phyloP scores from a whole-genome alignment of 2,113 vertebrate genomes.

The Archocentrus centrarchus region DNA sequence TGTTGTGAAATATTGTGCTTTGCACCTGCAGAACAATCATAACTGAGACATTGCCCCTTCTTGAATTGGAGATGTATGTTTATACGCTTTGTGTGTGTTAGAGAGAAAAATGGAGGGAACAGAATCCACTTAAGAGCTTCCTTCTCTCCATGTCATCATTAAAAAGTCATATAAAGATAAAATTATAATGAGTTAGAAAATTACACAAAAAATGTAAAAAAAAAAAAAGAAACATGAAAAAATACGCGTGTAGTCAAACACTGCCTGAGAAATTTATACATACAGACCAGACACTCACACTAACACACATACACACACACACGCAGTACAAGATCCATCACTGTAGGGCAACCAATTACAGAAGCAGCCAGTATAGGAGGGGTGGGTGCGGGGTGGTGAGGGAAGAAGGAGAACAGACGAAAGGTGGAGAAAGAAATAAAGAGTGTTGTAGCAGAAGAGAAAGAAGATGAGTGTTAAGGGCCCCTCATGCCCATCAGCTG shows the following conservation, averaged over 20 bases:
- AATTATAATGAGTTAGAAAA: constrained; percentile 16
- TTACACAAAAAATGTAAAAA: background rate
- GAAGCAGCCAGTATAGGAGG: constrained; percentile 34
- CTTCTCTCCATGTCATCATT: constrained; percentile 24
- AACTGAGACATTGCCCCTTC: background rate
- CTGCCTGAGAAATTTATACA: background rate
- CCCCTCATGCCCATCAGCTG: constrained; percentile 53
- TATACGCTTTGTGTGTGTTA: background rate
- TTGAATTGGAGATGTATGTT: background rate
- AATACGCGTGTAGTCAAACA: background rate
- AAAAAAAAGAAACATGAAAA: background rate
- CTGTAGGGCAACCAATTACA: constrained; percentile 58
- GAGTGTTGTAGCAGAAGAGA: constrained; percentile 29
- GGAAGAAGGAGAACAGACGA: constrained; percentile 14
- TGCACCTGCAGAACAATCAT: background rate
- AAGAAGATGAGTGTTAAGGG: constrained; percentile 47
- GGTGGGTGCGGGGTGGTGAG: background rate
- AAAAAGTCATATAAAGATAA: constrained; percentile 27
- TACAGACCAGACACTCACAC: background rate
- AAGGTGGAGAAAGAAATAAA: constrained; percentile 44
- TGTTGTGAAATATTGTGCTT: background rate
- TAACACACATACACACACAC: background rate
- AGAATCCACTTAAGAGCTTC: constrained; percentile 2
- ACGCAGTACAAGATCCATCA: constrained; percentile 15
- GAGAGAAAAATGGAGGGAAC: background rate